Evolutionary conservation across 2,888 invertebrate genomes (phyloP).

Genomic region (Pandemis corylana): DNA sequence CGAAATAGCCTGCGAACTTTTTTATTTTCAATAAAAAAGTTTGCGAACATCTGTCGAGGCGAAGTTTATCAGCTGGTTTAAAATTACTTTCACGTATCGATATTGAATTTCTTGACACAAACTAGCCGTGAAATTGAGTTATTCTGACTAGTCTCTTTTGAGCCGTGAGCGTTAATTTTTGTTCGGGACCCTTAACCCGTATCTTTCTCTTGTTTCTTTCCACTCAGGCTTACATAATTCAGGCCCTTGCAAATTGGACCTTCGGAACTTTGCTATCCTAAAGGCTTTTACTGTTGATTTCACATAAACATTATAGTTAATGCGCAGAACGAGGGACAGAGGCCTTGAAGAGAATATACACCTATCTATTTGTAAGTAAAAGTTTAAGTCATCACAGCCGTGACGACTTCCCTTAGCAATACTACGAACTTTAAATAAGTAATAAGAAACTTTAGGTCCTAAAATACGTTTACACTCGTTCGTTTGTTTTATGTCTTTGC

Average conservation of each 20-base stretch:
- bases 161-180: not conserved
- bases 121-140: not conserved
- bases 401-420: slow-evolving; percentile 24
- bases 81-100: slow-evolving; percentile 47
- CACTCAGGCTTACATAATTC: slow-evolving; percentile 15
- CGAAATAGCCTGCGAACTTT: slow-evolving; percentile 28
- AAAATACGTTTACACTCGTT: slow-evolving; percentile 23
- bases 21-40: slow-evolving; percentile 42
- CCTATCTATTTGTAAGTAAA: slow-evolving; percentile 2
- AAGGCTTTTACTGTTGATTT: not conserved
- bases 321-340: not conserved
- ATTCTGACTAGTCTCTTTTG: not conserved
- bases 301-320: slow-evolving; percentile 13
- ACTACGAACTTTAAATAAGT: slow-evolving; percentile 31
- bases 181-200: slow-evolving; percentile 4
- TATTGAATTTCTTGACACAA: slow-evolving; percentile 30
- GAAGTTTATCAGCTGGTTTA: slow-evolving; percentile 43
- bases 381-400: slow-evolving; percentile 9
- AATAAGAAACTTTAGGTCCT: slow-evolving; percentile 30
- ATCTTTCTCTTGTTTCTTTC: slow-evolving; percentile 11
- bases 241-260: slow-evolving; percentile 7
- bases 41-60: slow-evolving; percentile 47
- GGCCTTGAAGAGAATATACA: slow-evolving; percentile 1
- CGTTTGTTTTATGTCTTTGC: slow-evolving; percentile 25
- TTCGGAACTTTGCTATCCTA: not conserved